These are phyloP conservation scores for Poeciliopsis turrubarensis DNA, from an alignment of 2,113 vertebrate genomes.

Conservation along the genomic window DNA sequence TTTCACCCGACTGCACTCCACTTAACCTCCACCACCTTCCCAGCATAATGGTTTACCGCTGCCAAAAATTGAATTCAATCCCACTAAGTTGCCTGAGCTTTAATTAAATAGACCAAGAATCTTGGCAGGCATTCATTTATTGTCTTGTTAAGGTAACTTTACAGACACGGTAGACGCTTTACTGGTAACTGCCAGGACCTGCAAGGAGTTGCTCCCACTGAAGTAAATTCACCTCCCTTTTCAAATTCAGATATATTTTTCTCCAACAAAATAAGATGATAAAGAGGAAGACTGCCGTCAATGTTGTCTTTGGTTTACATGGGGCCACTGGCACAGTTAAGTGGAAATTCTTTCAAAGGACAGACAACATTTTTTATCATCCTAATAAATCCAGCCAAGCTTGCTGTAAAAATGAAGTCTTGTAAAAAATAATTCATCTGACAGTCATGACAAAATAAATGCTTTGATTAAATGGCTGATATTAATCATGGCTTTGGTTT, in stretches of 20 bases:
- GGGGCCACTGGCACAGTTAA: conserved; percentile 22
- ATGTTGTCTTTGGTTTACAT: conserved; percentile 45
- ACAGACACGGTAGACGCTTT: conserved; percentile 49
- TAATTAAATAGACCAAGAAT: conserved; percentile 74
- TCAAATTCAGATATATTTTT: conserved; percentile 13
- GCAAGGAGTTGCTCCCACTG: not conserved
- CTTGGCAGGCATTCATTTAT: conserved; percentile 67
- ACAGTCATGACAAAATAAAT: conserved; percentile 72
- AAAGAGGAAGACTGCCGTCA: conserved; percentile 7
- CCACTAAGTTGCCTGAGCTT: conserved; percentile 69
- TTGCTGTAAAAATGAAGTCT: conserved; percentile 56
- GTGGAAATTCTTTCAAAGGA: conserved; percentile 47
- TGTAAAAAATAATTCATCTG: conserved; percentile 65
- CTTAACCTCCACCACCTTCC: conserved; percentile 47
- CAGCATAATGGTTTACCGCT: conserved; percentile 64
- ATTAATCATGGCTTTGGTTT: conserved; percentile 67
- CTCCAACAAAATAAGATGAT: conserved; percentile 13
- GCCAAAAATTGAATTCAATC: conserved; percentile 77
- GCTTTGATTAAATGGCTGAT: conserved; percentile 65
- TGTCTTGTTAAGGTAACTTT: conserved; percentile 64
- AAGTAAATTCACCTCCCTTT: conserved; percentile 4
- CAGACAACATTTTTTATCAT: conserved; percentile 67
- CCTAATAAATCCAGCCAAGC: conserved; percentile 67
- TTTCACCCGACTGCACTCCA: conserved; percentile 21
- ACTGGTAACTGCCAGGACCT: conserved; percentile 24